Percentiles rank a stretch among this genome's conserved stretches.
Evolutionary conservation across 2,113 vertebrate genomes (phyloP).

Genomic region (Labeo rohita): DNA sequence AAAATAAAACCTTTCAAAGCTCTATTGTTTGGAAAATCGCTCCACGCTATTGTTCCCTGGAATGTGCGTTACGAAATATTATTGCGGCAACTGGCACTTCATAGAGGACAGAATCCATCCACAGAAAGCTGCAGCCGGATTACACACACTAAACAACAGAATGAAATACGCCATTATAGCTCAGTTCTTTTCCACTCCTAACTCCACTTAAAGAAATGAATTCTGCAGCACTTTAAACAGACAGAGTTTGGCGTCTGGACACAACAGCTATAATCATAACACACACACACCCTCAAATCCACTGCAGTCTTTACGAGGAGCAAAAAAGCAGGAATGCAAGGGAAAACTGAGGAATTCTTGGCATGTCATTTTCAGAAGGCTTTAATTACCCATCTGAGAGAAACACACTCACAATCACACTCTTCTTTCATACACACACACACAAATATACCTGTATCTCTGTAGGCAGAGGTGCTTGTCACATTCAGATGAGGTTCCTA

Average conservation of each 20-base stretch:
- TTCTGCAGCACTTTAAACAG: not conserved
- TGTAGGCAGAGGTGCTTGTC: constrained; percentile 30
- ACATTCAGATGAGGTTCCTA: constrained; percentile 11
- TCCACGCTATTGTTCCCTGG: not conserved
- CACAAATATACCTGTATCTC: constrained; percentile 4
- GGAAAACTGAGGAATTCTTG: constrained; percentile 53
- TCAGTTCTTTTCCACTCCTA: constrained; percentile 9
- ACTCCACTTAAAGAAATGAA: constrained; percentile 5
- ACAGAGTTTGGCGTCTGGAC: constrained; percentile 24
- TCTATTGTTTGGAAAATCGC: constrained; percentile 7
- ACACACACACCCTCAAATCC: constrained; percentile 37
- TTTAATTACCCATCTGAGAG: constrained; percentile 69
- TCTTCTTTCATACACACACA: constrained; percentile 31
- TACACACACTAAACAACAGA: not conserved
- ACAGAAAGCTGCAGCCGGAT: not conserved
- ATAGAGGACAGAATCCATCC: constrained; percentile 14
- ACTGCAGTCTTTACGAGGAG: constrained; percentile 22
- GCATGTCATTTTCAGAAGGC: constrained; percentile 56
- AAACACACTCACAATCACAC: constrained; percentile 41
- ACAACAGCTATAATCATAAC: constrained; percentile 38
- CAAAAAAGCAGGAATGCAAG: constrained; percentile 53
- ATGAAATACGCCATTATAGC: not conserved
- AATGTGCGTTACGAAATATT: constrained; percentile 10
- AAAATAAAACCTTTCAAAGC: constrained; percentile 15
- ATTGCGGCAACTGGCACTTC: constrained; percentile 14